A percentile compares a stretch with the other conserved stretches of the same genome.
Evolutionary conservation across 2,888 invertebrate species (phyloP).

Genomic region (Euproctis similis): DNA sequence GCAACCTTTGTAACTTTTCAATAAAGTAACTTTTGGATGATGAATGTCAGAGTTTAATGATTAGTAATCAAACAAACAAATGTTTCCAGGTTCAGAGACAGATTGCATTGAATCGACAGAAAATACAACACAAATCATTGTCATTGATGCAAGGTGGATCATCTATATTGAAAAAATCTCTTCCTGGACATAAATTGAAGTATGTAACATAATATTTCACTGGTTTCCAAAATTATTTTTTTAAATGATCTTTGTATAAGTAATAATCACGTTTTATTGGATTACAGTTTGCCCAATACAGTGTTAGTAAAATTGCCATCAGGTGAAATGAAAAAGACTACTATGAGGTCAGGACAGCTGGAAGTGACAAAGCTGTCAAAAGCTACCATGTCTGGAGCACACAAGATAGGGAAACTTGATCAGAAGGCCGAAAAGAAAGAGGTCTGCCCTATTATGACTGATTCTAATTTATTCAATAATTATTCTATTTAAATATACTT

Average conservation of each 20-base stretch:
- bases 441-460: too few species aligned
- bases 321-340: conserved; percentile 58
- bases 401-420: conserved; percentile 41
- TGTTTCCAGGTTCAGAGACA: conserved; percentile 86
- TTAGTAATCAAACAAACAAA: too few species aligned
- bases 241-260: background rate
- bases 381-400: conserved; percentile 48
- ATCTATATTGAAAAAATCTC: conserved; percentile 65
- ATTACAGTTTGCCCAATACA: conserved; percentile 62
- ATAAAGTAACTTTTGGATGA: too few species aligned
- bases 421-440: conserved; percentile 56
- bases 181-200: conserved; percentile 62
- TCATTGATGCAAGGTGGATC: conserved; percentile 83
- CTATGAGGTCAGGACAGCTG: conserved; percentile 55
- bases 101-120: conserved; percentile 83
- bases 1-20: too few species aligned
- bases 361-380: conserved; percentile 58
- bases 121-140: conserved; percentile 81
- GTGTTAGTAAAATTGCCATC: conserved; percentile 65
- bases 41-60: too few species aligned
- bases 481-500: background rate
- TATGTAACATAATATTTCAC: too few species aligned
- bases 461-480: background rate
- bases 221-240: too few species aligned
- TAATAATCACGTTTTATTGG: background rate